These are phyloP conservation scores for Cuniculus paca DNA, from an alignment of 2,797 vertebrate genomes.

Conservation along the genomic window DNA sequence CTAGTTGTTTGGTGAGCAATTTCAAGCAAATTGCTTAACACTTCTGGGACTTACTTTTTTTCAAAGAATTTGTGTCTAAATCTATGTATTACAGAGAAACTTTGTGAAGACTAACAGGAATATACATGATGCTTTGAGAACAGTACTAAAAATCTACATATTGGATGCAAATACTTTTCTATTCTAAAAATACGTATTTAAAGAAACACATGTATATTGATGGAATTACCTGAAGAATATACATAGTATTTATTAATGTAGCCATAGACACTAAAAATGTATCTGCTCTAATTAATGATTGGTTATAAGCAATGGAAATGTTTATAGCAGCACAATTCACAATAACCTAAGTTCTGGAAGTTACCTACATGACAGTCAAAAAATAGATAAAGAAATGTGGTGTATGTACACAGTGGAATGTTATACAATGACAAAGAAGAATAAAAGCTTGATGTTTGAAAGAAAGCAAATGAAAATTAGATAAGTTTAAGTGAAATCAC, in stretches of 20 bases:
- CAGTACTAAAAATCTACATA: background rate
- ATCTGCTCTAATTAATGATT: background rate
- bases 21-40: background rate
- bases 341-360: background rate
- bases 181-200: background rate
- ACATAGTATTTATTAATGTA: background rate
- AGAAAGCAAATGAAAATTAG: background rate
- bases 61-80: background rate
- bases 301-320: background rate
- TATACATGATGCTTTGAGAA: background rate
- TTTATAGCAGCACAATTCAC: background rate
- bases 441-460: background rate
- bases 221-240: background rate
- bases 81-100: background rate
- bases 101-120: background rate
- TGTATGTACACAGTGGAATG: background rate
- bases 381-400: background rate
- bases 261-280: background rate
- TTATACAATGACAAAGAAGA: background rate
- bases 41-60: background rate
- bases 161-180: background rate
- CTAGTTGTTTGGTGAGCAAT: background rate
- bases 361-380: background rate
- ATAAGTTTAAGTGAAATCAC: background rate
- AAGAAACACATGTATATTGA: background rate